These are phyloP conservation scores for Phenacoccus solenopsis DNA, from an alignment of 1,140 invertebrate species.

Conservation along the genomic window DNA sequence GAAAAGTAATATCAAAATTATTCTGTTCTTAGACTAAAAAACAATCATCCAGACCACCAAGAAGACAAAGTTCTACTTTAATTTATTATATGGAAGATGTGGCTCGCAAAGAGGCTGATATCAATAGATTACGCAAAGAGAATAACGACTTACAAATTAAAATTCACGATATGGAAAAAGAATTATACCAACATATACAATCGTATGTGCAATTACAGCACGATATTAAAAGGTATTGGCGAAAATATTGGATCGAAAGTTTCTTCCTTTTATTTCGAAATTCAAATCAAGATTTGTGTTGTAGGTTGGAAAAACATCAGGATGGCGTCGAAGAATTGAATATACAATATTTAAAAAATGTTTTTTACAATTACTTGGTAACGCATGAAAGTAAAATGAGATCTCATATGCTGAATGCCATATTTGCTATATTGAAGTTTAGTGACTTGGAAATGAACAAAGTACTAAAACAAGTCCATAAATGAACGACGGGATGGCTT, in stretches of 20 bases:
- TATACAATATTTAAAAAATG: constrained; percentile 82
- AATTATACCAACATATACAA: background rate
- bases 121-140: background rate
- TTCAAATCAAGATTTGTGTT: constrained; percentile 24
- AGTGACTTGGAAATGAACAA: constrained; percentile 46
- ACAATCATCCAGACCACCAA: background rate
- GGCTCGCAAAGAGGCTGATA: constrained; percentile 6
- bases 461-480: constrained; percentile 18
- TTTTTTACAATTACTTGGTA: constrained; percentile 68
- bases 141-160: background rate
- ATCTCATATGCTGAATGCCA: constrained; percentile 76
- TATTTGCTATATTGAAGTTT: constrained; percentile 70
- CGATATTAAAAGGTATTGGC: background rate
- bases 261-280: no score
- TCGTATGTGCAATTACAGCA: background rate
- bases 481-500: no score
- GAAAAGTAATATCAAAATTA: background rate
- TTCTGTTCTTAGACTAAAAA: background rate
- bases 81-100: constrained; percentile 10
- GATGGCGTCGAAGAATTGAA: constrained; percentile 35
- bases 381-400: constrained; percentile 51
- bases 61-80: background rate
- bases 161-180: constrained; percentile 6
- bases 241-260: background rate
- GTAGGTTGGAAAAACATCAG: constrained; percentile 43